Conservation (phyloP, 2,797 vertebrate species). For the Acrocephalus scirpaceus region DNA sequence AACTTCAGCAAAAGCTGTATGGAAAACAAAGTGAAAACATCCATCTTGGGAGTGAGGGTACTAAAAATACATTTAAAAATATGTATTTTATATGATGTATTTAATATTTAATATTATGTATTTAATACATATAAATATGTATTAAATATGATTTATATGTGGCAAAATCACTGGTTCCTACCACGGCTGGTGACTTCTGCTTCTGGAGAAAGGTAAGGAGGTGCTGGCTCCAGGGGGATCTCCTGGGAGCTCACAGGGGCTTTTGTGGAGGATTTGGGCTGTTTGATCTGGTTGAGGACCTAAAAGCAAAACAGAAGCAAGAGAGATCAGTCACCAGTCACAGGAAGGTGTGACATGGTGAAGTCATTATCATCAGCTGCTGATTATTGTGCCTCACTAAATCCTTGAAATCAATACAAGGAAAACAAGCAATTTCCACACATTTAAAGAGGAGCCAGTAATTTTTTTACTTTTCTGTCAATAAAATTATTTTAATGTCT, state of each 20-base stretch:
- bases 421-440: neutral
- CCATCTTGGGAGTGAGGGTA: neutral
- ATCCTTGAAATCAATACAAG: neutral
- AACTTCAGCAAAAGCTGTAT: neutral
- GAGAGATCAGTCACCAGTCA: neutral
- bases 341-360: neutral
- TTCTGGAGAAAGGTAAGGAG: slow-evolving; percentile 76
- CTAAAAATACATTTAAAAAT: neutral
- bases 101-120: too few relatives aligned
- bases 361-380: neutral
- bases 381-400: neutral
- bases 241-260: slow-evolving; percentile 68
- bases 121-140: too few relatives aligned
- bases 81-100: neutral
- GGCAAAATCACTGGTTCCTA: slow-evolving; percentile 57
- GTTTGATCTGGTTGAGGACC: slow-evolving; percentile 76
- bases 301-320: slow-evolving; percentile 33
- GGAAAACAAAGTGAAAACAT: neutral
- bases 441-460: neutral
- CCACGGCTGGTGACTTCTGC: slow-evolving; percentile 73
- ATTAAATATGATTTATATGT: neutral
- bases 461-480: neutral
- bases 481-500: neutral
- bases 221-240: slow-evolving; percentile 49
- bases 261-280: slow-evolving; percentile 68